Base-by-base conservation (phyloP, 1,140 invertebrate genomes). In the Drosophila novamexicana region DNA sequence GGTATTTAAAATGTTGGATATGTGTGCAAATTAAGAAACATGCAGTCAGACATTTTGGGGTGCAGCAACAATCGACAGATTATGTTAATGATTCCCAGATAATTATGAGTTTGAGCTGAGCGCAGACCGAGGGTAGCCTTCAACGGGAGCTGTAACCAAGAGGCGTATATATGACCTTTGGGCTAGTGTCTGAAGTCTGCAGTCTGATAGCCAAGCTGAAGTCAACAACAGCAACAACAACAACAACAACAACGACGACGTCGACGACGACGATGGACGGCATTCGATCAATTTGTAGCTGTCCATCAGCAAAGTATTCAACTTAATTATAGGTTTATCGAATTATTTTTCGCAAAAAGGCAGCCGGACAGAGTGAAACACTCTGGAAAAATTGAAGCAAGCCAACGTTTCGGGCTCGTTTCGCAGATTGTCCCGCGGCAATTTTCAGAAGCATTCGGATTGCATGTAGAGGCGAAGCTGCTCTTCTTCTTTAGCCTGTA, bases 231-330 rank as follows among this genome's bases (percentile, higher is more conserved):
- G 22, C 22, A 5, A 5, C 22, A 22, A 5, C 22, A 22, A 22
- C 22, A 22, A 3, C 18, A 22, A 22, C 22, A 22, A 29, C 4
- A 5, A 29, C 22, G 0, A 29, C 22, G 0, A 29, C 22, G 0
- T 5, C 22, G 4, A 29, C 22, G 7, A 39, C 22, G 6, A 18
- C 36, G 42, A 18, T 29, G 58, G 65, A 57, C 74, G 80, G 77
- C 69, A 77, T 80, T 88, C 84, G 84, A 88, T 89, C 84, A 88
- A 89, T 88, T 88, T 88, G 84, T 89, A 73, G 84, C 77, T 76
- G 84, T 75, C 67, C 84, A 62, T 83, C 83, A 78, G 80, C 54
- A 62, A 59, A 78, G 68, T 74, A 81, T 89, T 89, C 81, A 83
- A 69, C 84, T 89, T 89, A 89, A 89, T 89, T 89, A 89, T 89